phyloP scores from a whole-genome alignment of 2,888 invertebrate genomes.

The Melikaiella ostensackeni region DNA sequence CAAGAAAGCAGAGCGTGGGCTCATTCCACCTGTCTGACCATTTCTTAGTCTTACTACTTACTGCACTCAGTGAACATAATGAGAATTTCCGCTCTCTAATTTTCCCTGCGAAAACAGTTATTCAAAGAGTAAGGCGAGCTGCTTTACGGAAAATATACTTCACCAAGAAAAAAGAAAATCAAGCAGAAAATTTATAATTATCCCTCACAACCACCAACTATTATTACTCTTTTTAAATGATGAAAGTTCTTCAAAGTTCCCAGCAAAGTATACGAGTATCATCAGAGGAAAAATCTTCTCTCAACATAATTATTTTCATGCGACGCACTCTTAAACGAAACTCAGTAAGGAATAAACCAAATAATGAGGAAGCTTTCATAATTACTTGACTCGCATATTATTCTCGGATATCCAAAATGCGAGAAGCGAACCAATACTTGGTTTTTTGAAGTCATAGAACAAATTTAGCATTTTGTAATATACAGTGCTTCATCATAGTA shows the following conservation, averaged over 20 bases:
- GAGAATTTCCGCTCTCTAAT: neutral
- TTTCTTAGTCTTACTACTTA: conserved; percentile 25
- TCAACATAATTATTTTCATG: neutral
- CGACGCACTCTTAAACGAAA: neutral
- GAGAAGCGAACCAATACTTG: no score
- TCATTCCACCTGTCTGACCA: conserved; percentile 8
- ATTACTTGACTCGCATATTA: neutral
- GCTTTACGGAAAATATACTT: neutral
- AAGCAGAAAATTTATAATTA: neutral
- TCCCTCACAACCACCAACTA: neutral
- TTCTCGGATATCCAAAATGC: no score
- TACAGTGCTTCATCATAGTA: no score
- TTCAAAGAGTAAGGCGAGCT: conserved; percentile 2
- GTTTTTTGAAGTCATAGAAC: no score
- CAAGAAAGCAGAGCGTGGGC: neutral
- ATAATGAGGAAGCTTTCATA: neutral
- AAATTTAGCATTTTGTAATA: no score
- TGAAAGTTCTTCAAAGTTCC: neutral
- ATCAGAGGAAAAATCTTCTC: neutral
- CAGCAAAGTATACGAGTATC: neutral
- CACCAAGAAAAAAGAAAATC: neutral
- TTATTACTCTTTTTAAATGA: neutral
- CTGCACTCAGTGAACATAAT: conserved; percentile 3
- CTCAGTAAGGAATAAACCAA: neutral
- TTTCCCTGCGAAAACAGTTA: neutral